Evolutionary conservation across 2,888 invertebrate species (phyloP), one percentile per base, ranked within the genome.

Genomic region (Tetranychus truncatus): DNA sequence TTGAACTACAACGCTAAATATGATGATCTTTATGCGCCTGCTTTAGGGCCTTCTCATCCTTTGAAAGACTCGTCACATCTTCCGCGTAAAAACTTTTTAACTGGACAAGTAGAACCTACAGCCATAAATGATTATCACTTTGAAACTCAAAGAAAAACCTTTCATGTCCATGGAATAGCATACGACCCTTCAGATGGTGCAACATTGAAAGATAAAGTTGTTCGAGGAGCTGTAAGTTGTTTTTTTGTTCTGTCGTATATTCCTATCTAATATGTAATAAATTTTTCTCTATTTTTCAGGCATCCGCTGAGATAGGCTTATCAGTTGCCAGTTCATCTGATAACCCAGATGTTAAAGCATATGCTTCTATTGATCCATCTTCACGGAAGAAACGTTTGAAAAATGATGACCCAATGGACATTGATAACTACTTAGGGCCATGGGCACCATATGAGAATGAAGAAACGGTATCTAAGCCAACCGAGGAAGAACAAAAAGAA

Each of bases 391-490:
- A 81, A 84, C 81, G 95, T 94, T 83, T 88, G 75, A 89, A 88
- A 82, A 99, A 99, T 84, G 89, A 90, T 80, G 88, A 95, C 80
- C 90, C 99, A 0, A 86, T 88, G 21, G 97, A 99, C 84, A 86
- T 99, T 34, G 92, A 90, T 69, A 96, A 96, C 0, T 99, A 95
- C 82, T 85, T 95, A 0, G 99, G 97, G 0, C 99, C 99, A 0
- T 99, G 99, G 99, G 97, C 94, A 76, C 91, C 91, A 75, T 99
- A 87, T 83, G 87, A 88, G 9, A 94, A 95, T 81, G 97, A 99
- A 83, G 86, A 89, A 80, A 88, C 90, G 75, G 86, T 94, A 1
- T 88, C 92, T 81, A 91, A 90, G 82, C 99, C 99, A 0, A 88
- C 89, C 76, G 94, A 86, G 85, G 94, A 96, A 80, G 93, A 95